Evolutionary conservation across 2,797 vertebrate genomes (phyloP).

Genomic region (Kryptolebias ocellatus): DNA sequence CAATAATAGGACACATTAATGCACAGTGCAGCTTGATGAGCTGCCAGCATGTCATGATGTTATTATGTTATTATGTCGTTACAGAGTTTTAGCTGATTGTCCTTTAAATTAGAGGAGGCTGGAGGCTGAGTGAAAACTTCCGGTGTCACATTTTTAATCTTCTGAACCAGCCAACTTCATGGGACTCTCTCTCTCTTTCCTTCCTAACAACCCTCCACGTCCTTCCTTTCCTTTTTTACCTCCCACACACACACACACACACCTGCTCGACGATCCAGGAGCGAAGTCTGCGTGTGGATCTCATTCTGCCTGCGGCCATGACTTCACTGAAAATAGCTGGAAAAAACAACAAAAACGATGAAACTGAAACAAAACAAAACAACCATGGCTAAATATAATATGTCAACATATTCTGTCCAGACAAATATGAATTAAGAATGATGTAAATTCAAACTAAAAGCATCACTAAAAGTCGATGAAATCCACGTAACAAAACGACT

Average conservation of each 20-base stretch:
- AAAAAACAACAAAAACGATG: background rate
- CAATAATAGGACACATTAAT: no score
- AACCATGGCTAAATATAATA: background rate
- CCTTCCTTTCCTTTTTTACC: fast-evolving
- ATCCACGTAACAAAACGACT: background rate
- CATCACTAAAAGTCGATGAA: background rate
- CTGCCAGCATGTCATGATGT: no score
- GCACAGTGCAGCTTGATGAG: no score
- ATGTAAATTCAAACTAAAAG: background rate
- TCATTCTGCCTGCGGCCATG: conserved; percentile 79
- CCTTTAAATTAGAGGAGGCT: no score
- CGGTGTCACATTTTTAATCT: background rate
- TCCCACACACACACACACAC: conserved; percentile 27
- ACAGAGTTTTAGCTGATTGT: no score
- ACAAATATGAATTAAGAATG: no score
- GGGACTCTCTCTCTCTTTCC: background rate
- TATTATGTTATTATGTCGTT: no score
- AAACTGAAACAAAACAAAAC: background rate
- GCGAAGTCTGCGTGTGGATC: conserved; percentile 84
- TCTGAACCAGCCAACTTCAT: background rate
- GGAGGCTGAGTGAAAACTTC: background rate
- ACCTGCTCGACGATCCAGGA: conserved; percentile 89
- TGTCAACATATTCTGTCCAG: background rate
- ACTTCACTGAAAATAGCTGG: background rate
- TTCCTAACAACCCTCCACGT: background rate